Evolutionary conservation across 1,140 invertebrate genomes (phyloP).

Genomic region (Dermatophagoides farinae): DNA sequence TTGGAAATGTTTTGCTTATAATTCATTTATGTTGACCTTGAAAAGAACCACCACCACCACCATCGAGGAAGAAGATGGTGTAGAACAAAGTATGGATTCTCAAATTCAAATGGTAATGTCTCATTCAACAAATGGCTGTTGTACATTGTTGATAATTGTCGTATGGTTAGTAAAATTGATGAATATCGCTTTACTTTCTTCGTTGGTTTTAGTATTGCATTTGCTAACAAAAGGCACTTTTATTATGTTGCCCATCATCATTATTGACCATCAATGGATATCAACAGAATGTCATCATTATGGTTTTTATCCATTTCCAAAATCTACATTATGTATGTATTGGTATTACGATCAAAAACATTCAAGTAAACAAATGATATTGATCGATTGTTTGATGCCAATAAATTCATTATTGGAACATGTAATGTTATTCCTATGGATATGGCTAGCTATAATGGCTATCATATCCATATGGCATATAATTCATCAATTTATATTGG

Average conservation of each 20-base stretch:
- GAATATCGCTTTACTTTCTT: not conserved
- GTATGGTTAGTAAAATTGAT: not conserved
- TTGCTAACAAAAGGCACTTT: not conserved
- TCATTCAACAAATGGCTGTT: not conserved
- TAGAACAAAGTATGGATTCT: not conserved
- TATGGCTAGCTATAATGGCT: not conserved
- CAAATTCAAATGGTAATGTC: not conserved
- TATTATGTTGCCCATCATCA: not conserved
- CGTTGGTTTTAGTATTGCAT: not conserved
- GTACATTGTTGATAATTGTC: not conserved
- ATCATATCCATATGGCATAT: not conserved
- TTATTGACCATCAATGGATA: not conserved
- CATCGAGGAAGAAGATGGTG: not conserved
- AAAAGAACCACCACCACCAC: not conserved
- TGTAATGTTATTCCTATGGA: not conserved
- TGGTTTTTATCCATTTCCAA: not conserved
- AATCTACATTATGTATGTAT: not conserved
- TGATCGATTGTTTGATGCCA: conserved; percentile 2
- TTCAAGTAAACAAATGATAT: not conserved
- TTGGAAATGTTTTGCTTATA: not conserved
- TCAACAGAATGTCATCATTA: not conserved
- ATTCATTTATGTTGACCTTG: not conserved
- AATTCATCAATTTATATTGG: not conserved
- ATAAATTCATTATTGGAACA: conserved; percentile 8
- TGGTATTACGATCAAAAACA: not conserved